Evolutionary conservation across 2,888 invertebrate species (phyloP).

Genomic region (Ptychoptera albimana): DNA sequence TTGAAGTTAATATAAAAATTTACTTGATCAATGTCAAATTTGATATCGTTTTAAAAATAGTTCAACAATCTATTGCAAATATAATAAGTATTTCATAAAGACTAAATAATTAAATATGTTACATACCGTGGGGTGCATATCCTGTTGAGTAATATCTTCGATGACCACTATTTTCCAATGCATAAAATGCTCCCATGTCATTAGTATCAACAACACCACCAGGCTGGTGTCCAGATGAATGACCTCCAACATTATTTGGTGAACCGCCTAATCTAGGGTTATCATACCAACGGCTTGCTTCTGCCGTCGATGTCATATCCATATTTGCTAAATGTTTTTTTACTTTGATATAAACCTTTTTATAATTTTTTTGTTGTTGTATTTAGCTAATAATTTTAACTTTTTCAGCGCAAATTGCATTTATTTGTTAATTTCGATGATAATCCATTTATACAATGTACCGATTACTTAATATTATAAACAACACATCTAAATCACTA

Average conservation of each 20-base stretch:
- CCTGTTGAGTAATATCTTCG: conserved; percentile 30
- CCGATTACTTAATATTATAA: too few species aligned
- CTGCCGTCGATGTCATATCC: conserved; percentile 34
- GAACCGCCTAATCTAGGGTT: conserved; percentile 31
- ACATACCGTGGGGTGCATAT: conserved; percentile 29
- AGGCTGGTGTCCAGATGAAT: conserved; percentile 14
- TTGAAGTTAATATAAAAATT: too few species aligned
- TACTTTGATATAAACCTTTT: not conserved
- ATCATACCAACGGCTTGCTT: conserved; percentile 33
- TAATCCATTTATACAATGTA: too few species aligned
- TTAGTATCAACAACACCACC: conserved; percentile 26
- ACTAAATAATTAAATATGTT: not conserved
- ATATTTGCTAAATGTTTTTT: conserved; percentile 13
- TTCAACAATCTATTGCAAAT: not conserved
- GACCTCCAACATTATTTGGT: conserved; percentile 24
- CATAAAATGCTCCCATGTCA: conserved; percentile 32
- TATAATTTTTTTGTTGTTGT: not conserved
- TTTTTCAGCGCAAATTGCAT: not conserved
- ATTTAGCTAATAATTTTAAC: not conserved
- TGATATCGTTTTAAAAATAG: too few species aligned
- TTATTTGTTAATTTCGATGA: too few species aligned
- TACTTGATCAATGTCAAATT: too few species aligned
- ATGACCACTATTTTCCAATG: conserved; percentile 29
- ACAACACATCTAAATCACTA: too few species aligned
- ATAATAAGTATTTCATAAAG: not conserved